Conservation (phyloP, 1,140 invertebrate species). For the Asbolus verrucosus region DNA sequence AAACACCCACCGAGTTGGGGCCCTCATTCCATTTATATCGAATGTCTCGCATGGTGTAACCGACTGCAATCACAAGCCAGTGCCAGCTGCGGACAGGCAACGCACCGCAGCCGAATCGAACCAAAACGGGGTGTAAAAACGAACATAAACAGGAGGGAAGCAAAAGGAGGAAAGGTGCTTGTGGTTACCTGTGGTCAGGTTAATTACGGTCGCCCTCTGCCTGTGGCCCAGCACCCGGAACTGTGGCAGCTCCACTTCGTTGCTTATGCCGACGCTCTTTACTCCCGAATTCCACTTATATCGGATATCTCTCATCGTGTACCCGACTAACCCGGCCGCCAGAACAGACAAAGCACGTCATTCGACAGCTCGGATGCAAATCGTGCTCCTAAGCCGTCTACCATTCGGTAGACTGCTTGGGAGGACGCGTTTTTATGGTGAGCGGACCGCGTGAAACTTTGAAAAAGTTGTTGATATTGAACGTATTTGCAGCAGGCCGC, state of each 20-base stretch:
- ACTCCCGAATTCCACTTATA: slow-evolving; percentile 94
- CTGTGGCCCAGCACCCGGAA: slow-evolving; percentile 94
- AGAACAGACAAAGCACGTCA: slow-evolving; percentile 72
- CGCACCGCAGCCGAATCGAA: slow-evolving; percentile 56
- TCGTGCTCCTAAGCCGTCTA: slow-evolving; percentile 18
- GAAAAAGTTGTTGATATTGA: no score
- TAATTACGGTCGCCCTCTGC: slow-evolving; percentile 91
- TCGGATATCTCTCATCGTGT: slow-evolving; percentile 97
- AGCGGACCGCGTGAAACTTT: neutral
- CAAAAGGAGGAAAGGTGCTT: slow-evolving; percentile 5
- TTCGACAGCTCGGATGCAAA: slow-evolving; percentile 50
- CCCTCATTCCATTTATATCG: slow-evolving; percentile 96
- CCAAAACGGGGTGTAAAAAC: slow-evolving; percentile 46
- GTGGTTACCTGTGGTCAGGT: slow-evolving; percentile 92
- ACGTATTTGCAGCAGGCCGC: slow-evolving; percentile 6
- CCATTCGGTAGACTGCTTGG: neutral
- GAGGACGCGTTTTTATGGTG: neutral
- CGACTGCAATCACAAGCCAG: slow-evolving; percentile 80
- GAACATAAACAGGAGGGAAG: slow-evolving; percentile 39
- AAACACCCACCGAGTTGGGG: slow-evolving; percentile 90
- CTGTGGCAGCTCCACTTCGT: slow-evolving; percentile 92
- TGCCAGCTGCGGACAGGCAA: slow-evolving; percentile 50
- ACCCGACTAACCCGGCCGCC: slow-evolving; percentile 84
- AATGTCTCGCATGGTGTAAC: slow-evolving; percentile 97
- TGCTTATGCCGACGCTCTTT: slow-evolving; percentile 90